Base-by-base conservation (phyloP, 2,113 vertebrate species). In the Chaetodon trifascialis region DNA sequence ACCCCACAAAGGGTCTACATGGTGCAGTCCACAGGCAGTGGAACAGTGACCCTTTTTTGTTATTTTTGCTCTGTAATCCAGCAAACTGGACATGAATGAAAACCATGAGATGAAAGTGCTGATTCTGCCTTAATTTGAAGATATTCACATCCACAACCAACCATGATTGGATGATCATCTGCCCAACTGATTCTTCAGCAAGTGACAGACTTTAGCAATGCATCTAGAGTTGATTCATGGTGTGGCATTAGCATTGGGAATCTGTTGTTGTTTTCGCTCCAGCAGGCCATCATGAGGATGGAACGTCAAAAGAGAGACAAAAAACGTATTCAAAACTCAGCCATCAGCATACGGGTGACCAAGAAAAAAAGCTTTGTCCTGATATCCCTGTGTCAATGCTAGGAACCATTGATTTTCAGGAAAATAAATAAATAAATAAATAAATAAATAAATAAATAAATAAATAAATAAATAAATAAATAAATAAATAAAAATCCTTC, bases 291-390 rank as follows among this genome's bases (percentile, higher is more conserved):
- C 7, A 42, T 42, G 36, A 38, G 34, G 59, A 34, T 60, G 58
- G 30, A 38, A 62, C 34, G 30, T 34, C 30, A 12, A 15, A 63
- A 40, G 4, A 11, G 11, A 40, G 34, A 16, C 9, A 4, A 56
- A 76, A 82, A 84, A 59, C 6, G 30, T 69, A 71, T 80, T 23
- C 11, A 54, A 15, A 68, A 64, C 69, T 46, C 25, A 59, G 0
- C 7, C 49, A 15, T 69, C 25, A 15, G 70, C 82, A 74, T 79
- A 73, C 74, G 71, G 74, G 7, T 11, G 30, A 42, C 5, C 11
- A 47, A 51, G 55, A 71, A 36, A 78, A 76, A 79, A 73, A 70
- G 23, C 60, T 66, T 80, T 0, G 44, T 56, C 40, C 74, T 17
- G 7, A 60, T 67, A 34, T 69, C 44, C 51, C 25, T 52, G 38